These are phyloP conservation scores for Eolophus roseicapilla DNA, from an alignment of 2,113 vertebrate genomes.

Conservation along the genomic window DNA sequence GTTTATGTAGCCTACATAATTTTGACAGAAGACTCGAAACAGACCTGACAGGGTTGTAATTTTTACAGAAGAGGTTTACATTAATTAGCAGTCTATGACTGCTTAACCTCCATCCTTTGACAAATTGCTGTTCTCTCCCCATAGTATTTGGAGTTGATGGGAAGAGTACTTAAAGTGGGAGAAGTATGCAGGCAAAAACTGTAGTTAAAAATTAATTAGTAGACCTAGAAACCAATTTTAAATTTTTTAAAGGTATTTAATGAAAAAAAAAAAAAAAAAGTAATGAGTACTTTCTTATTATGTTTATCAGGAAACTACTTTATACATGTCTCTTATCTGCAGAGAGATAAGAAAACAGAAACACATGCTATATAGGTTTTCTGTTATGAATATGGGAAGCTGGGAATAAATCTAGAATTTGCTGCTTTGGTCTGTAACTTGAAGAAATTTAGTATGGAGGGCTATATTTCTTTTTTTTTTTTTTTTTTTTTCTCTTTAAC, in stretches of 20 bases:
- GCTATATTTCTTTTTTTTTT: too few species aligned
- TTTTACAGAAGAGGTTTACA: neutral
- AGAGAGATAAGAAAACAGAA: neutral
- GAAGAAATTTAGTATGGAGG: neutral
- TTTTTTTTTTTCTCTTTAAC: neutral
- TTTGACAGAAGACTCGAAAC: neutral
- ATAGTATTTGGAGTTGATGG: neutral
- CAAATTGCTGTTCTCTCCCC: neutral
- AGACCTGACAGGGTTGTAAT: neutral
- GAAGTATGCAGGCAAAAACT: neutral
- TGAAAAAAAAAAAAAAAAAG: neutral
- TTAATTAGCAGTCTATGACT: neutral
- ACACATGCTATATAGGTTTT: neutral
- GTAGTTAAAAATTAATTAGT: neutral
- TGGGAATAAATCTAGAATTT: neutral
- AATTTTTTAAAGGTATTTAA: neutral
- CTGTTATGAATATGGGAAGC: neutral
- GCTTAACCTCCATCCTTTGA: neutral
- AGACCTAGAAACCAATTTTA: neutral
- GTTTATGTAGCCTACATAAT: rapidly evolving
- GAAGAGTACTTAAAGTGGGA: neutral
- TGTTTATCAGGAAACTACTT: neutral
- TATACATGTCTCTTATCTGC: neutral
- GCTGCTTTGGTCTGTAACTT: neutral
- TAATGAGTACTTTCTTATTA: neutral